These are phyloP conservation scores for Plagodis dolabraria DNA, from an alignment of 2,888 invertebrate species.

Conservation along the genomic window DNA sequence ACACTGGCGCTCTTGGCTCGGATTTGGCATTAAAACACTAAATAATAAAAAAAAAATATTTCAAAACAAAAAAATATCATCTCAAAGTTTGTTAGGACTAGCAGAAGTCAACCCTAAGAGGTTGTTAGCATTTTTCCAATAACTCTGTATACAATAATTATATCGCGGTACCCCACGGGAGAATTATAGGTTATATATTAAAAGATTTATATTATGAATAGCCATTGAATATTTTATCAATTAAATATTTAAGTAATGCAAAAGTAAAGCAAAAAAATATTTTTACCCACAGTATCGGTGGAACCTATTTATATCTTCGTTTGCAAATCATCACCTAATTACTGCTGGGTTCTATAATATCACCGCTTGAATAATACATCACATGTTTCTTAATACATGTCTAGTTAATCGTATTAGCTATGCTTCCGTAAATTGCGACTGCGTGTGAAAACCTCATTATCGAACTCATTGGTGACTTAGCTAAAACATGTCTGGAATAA, in stretches of 20 bases:
- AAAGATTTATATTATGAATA: no score
- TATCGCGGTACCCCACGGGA: no score
- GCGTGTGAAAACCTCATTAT: conserved; percentile 57
- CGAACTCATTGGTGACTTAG: conserved; percentile 35
- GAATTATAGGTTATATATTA: no score
- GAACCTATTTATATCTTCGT: conserved; percentile 1
- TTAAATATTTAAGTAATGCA: no score
- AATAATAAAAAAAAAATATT: no score
- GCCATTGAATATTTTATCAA: no score
- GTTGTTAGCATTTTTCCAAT: not conserved
- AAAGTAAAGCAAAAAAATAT: no score
- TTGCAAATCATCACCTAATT: conserved; percentile 6
- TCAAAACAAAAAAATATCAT: no score
- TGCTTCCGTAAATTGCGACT: conserved; percentile 50
- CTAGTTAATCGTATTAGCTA: conserved; percentile 50
- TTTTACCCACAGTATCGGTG: not conserved
- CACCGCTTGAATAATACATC: conserved; percentile 33
- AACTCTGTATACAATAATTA: not conserved
- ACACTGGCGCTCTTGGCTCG: no score
- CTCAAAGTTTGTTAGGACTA: no score
- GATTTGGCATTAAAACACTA: no score
- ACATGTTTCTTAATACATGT: not conserved
- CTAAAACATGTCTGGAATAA: conserved; percentile 27
- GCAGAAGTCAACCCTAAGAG: no score
- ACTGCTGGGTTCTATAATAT: conserved; percentile 18